Percentiles rank a stretch among this genome's conserved stretches.
phyloP scores from a whole-genome alignment of 2,113 vertebrate genomes.

The Aptenodytes patagonicus region DNA sequence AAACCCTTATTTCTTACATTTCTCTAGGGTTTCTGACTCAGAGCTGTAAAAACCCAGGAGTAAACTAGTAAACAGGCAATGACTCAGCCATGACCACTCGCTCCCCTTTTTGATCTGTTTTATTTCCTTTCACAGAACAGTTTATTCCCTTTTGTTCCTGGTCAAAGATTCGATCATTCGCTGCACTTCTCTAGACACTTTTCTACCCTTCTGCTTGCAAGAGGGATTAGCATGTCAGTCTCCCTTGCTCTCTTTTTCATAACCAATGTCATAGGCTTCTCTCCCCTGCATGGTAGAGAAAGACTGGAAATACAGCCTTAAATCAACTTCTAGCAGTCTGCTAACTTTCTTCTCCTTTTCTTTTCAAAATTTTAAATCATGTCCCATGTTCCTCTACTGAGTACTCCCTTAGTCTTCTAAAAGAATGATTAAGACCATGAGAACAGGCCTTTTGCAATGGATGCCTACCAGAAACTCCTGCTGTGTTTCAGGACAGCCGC shows the following conservation, averaged over 20 bases:
- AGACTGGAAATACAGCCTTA: background rate
- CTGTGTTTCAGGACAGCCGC: background rate
- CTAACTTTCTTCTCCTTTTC: background rate
- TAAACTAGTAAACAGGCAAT: background rate
- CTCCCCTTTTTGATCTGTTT: conserved; percentile 13
- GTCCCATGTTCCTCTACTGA: background rate
- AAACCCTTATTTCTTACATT: background rate
- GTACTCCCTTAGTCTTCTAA: background rate
- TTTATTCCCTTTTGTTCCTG: conserved; percentile 28
- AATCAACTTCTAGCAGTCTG: background rate
- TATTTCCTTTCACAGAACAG: background rate
- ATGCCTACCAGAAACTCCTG: background rate
- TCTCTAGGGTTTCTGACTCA: background rate
- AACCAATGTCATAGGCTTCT: background rate
- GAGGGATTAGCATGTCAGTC: background rate
- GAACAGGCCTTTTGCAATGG: background rate
- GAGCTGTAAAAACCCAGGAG: background rate
- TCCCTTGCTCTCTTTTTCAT: background rate
- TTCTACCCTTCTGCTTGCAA: background rate
- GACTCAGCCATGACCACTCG: background rate
- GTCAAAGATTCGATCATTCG: conserved; percentile 4
- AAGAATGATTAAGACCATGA: background rate
- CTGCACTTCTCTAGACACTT: background rate
- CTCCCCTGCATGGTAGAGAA: background rate
- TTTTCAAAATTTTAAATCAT: background rate